phyloP scores from a whole-genome alignment of 1,140 invertebrate genomes.

The Oryctes rhinoceros region DNA sequence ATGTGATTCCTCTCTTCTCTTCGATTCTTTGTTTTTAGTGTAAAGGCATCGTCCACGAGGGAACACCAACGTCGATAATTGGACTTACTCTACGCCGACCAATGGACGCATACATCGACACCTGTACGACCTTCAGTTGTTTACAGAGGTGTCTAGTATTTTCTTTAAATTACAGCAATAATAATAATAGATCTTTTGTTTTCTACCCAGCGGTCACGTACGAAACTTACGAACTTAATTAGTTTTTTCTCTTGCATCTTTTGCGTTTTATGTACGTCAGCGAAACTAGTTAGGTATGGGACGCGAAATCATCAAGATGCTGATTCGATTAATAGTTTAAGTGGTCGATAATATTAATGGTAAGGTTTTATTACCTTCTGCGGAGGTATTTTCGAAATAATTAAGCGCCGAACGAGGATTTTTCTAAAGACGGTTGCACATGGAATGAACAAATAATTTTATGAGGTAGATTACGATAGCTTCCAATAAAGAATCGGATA shows the following conservation, averaged over 20 bases:
- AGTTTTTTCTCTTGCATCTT: neutral
- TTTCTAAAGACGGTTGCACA: too few species aligned
- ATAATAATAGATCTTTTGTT: conserved; percentile 38
- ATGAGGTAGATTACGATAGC: too few species aligned
- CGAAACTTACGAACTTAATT: conserved; percentile 14
- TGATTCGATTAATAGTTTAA: conserved; percentile 14
- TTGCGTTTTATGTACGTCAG: neutral
- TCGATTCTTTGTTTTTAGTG: conserved; percentile 24
- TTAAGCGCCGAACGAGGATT: too few species aligned
- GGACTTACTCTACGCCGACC: neutral
- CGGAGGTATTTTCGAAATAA: too few species aligned
- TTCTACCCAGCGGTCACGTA: neutral
- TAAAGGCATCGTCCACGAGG: neutral
- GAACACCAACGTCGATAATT: conserved; percentile 43
- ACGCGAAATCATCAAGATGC: neutral
- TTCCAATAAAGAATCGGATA: too few species aligned
- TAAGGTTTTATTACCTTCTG: too few species aligned
- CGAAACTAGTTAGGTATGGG: neutral
- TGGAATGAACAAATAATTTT: too few species aligned
- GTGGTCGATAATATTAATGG: conserved; percentile 17
- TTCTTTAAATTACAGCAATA: conserved; percentile 38
- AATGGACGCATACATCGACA: conserved; percentile 38
- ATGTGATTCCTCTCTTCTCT: neutral
- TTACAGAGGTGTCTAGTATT: conserved; percentile 37
- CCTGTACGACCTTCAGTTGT: conserved; percentile 40